Conservation (phyloP, 2,888 invertebrate genomes). For the Allacma fusca region DNA sequence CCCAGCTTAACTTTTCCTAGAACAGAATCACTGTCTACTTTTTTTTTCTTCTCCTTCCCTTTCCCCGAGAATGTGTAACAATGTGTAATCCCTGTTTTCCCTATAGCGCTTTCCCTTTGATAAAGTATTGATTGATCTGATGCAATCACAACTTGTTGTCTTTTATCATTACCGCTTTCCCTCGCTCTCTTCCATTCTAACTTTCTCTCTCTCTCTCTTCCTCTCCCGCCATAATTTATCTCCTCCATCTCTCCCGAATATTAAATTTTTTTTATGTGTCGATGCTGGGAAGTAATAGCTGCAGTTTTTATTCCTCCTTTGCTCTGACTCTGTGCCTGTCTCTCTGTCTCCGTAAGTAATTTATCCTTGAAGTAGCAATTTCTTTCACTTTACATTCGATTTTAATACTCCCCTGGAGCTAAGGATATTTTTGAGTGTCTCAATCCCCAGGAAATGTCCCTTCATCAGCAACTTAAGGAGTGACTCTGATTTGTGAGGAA, state of each 20-base stretch:
- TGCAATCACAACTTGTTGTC: slow-evolving; percentile 16
- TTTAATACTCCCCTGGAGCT: too few species aligned
- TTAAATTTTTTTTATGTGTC: background rate
- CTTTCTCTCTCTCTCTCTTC: slow-evolving; percentile 17
- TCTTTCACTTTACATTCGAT: background rate
- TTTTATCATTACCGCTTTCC: slow-evolving; percentile 20
- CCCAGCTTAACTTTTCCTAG: too few species aligned
- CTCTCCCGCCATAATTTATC: background rate
- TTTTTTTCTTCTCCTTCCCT: too few species aligned
- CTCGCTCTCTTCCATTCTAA: background rate
- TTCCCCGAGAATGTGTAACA: slow-evolving; percentile 5
- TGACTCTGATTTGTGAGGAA: too few species aligned
- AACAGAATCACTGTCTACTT: background rate
- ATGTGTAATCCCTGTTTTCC: too few species aligned
- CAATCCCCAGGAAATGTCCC: too few species aligned
- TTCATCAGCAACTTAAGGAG: too few species aligned
- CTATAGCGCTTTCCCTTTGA: slow-evolving; percentile 16
- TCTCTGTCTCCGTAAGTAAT: slow-evolving; percentile 3
- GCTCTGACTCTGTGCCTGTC: too few species aligned
- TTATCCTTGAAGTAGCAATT: background rate
- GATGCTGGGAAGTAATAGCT: background rate
- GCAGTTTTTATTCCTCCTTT: background rate
- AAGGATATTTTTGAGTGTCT: too few species aligned
- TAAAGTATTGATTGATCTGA: slow-evolving; percentile 1
- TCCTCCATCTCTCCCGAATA: too few species aligned